Evolutionary conservation across 2,888 invertebrate species (phyloP).

Genomic region (Plagiodera versicolora): DNA sequence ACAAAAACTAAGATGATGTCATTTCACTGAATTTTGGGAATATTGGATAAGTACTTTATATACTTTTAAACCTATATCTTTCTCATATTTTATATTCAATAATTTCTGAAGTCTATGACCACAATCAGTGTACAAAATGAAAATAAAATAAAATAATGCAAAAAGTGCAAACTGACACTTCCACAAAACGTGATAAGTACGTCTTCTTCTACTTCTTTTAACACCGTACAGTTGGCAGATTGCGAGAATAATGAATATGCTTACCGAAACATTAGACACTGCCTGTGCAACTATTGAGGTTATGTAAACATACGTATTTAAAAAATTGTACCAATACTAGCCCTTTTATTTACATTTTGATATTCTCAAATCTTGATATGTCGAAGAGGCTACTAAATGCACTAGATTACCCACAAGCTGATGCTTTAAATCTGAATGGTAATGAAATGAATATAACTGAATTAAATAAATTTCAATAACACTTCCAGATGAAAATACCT

Average conservation of each 20-base stretch:
- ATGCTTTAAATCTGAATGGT: conserved; percentile 73
- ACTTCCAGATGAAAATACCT: conserved; percentile 74
- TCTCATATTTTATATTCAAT: too few relatives aligned
- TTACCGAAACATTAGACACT: not conserved
- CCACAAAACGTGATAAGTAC: conserved; percentile 7
- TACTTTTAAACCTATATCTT: too few relatives aligned
- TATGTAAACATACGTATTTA: too few relatives aligned
- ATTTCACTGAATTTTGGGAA: too few relatives aligned
- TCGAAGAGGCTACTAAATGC: conserved; percentile 77
- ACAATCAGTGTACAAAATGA: not conserved
- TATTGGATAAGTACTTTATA: too few relatives aligned
- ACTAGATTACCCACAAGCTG: conserved; percentile 74
- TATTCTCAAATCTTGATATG: conserved; percentile 63
- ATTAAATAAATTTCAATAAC: not conserved
- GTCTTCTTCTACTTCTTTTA: too few relatives aligned
- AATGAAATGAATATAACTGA: conserved; percentile 39
- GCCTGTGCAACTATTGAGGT: not conserved
- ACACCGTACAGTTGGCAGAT: too few relatives aligned
- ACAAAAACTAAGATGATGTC: too few relatives aligned
- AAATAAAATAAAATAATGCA: not conserved
- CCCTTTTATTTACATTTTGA: not conserved
- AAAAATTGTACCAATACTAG: too few relatives aligned
- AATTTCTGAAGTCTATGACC: not conserved
- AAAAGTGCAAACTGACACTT: conserved; percentile 1
- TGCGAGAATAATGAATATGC: not conserved